Percentiles rank a stretch among this genome's conserved stretches.
Evolutionary conservation across 1,140 invertebrate species (phyloP).

Genomic region (Anastrepha obliqua): DNA sequence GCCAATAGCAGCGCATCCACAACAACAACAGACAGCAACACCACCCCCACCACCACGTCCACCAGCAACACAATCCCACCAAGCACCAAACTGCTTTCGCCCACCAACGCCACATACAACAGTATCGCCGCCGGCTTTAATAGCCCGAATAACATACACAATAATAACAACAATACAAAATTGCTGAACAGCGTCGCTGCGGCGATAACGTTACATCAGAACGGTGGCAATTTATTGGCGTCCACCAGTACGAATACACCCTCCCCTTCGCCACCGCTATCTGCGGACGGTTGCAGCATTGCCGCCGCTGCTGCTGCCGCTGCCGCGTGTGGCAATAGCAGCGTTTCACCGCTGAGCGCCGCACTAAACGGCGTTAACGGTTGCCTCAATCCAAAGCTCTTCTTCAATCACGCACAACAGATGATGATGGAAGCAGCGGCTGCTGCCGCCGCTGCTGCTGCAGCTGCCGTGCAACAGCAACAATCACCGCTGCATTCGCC

Average conservation of each 20-base stretch:
- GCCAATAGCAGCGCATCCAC: constrained; percentile 74
- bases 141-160: constrained; percentile 9
- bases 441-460: constrained; percentile 68
- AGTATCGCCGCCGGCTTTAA: constrained; percentile 55
- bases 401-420: constrained; percentile 73
- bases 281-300: constrained; percentile 66
- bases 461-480: constrained; percentile 64
- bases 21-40: constrained; percentile 63
- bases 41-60: constrained; percentile 58
- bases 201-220: constrained; percentile 72
- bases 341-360: constrained; percentile 53
- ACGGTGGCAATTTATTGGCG: constrained; percentile 72
- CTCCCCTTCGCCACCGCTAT: constrained; percentile 69
- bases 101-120: constrained; percentile 54
- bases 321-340: constrained; percentile 63
- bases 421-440: constrained; percentile 73
- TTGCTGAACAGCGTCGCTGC: constrained; percentile 69
- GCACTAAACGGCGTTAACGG: constrained; percentile 68
- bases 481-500: constrained; percentile 67
- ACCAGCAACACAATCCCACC: constrained; percentile 55
- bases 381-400: constrained; percentile 70
- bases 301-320: constrained; percentile 61
- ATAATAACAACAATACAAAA: constrained; percentile 60
- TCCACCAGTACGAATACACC: constrained; percentile 71
- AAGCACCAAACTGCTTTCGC: constrained; percentile 57